Conservation (phyloP, 2,888 invertebrate species). For the Callosobruchus maculatus region DNA sequence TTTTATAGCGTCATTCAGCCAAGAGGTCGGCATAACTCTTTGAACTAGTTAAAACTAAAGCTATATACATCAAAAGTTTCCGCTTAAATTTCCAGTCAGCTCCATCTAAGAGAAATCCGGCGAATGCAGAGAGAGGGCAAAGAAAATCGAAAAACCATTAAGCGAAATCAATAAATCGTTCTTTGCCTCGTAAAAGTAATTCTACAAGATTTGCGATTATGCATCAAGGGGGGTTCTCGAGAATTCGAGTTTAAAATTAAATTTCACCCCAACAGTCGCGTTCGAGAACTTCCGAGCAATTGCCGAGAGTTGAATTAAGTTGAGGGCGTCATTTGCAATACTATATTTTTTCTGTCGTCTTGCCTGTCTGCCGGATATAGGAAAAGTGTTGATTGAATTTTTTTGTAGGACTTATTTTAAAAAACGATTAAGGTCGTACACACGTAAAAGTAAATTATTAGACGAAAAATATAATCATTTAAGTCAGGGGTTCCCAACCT, state of each 20-base stretch:
- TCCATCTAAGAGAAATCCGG: not conserved
- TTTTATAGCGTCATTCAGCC: not conserved
- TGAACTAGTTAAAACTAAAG: not conserved
- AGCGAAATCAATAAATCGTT: constrained; percentile 21
- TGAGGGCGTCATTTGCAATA: not conserved
- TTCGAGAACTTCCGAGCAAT: not conserved
- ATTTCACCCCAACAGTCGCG: not conserved
- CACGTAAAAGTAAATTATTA: too few relatives aligned
- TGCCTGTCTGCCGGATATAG: too few relatives aligned
- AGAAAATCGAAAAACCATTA: constrained; percentile 13
- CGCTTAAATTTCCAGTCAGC: not conserved
- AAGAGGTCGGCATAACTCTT: not conserved
- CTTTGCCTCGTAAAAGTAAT: constrained; percentile 2
- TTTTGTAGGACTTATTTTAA: too few relatives aligned
- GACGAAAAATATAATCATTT: too few relatives aligned
- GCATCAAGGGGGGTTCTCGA: not conserved
- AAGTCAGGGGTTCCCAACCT: too few relatives aligned
- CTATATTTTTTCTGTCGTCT: not conserved
- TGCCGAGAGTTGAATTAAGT: not conserved
- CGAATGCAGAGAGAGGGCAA: not conserved
- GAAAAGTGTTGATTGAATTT: too few relatives aligned
- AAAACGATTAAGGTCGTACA: too few relatives aligned
- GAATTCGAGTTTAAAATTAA: not conserved
- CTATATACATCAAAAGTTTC: not conserved
- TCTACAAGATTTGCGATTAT: constrained; percentile 1